Evolutionary conservation across 2,888 invertebrate genomes (phyloP).

Genomic region (Belgica antarctica): DNA sequence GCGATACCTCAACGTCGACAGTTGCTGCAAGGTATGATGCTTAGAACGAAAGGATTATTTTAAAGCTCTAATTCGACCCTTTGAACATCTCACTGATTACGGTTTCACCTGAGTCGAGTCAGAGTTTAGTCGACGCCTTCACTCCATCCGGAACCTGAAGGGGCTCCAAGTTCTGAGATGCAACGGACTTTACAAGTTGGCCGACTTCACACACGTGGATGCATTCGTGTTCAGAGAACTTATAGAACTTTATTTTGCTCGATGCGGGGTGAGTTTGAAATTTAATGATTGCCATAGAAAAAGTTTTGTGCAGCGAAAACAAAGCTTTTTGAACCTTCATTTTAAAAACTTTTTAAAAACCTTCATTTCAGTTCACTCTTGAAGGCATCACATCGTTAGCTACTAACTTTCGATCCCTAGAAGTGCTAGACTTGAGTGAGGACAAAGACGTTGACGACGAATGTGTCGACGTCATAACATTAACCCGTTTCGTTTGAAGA

Average conservation of each 20-base stretch:
- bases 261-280: conserved; percentile 36
- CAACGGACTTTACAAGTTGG: conserved; percentile 34
- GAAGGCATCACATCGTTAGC: conserved; percentile 22
- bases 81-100: conserved; percentile 22
- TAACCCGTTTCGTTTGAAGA: conserved; percentile 14
- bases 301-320: too few species aligned
- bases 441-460: conserved; percentile 29
- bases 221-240: conserved; percentile 23
- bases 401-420: conserved; percentile 32
- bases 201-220: conserved; percentile 34
- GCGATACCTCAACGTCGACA: conserved; percentile 34
- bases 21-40: conserved; percentile 36
- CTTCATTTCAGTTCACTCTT: neutral
- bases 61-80: neutral
- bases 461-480: conserved; percentile 19
- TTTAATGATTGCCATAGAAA: too few species aligned
- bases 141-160: conserved; percentile 32
- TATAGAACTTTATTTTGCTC: conserved; percentile 28
- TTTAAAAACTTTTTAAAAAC: neutral
- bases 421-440: conserved; percentile 37
- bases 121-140: neutral
- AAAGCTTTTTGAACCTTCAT: neutral
- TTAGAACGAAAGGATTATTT: neutral
- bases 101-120: conserved; percentile 33
- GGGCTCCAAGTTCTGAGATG: conserved; percentile 22